Conservation (phyloP, 1,140 invertebrate genomes). For the Microplitis demolitor region DNA sequence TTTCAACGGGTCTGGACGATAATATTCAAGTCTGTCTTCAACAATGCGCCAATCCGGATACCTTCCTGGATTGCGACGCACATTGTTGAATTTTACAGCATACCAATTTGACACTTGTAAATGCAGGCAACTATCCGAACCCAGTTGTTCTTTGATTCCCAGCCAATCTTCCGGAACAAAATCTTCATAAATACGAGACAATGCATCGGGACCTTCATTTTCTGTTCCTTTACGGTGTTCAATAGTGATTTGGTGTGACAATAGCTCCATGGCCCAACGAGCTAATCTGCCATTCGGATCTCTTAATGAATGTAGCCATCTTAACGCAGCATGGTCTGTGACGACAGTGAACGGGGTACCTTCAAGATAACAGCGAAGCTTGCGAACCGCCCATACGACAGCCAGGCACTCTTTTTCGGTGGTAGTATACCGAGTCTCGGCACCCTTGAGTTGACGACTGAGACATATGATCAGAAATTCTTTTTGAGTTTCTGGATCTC, state of each 20-base stretch:
- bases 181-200: conserved; percentile 27
- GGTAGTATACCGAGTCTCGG: conserved; percentile 37
- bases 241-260: conserved; percentile 32
- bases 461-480: neutral
- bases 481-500: neutral
- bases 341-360: conserved; percentile 48
- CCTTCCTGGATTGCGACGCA: conserved; percentile 10
- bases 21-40: conserved; percentile 22
- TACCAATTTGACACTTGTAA: too few species aligned
- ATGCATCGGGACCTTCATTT: conserved; percentile 34
- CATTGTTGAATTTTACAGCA: neutral
- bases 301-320: conserved; percentile 24
- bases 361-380: conserved; percentile 47
- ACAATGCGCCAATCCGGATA: conserved; percentile 17
- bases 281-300: conserved; percentile 32
- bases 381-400: neutral
- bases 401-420: conserved; percentile 50
- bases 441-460: neutral
- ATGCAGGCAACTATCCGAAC: too few species aligned
- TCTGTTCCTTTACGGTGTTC: conserved; percentile 38
- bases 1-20: neutral
- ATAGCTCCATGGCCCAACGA: conserved; percentile 19
- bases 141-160: too few species aligned
- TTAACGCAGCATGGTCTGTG: conserved; percentile 53
- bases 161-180: too few species aligned